Evolutionary conservation across 2,888 invertebrate genomes (phyloP), one percentile per base, ranked within the genome.

Genomic region (Troides aeacus): DNA sequence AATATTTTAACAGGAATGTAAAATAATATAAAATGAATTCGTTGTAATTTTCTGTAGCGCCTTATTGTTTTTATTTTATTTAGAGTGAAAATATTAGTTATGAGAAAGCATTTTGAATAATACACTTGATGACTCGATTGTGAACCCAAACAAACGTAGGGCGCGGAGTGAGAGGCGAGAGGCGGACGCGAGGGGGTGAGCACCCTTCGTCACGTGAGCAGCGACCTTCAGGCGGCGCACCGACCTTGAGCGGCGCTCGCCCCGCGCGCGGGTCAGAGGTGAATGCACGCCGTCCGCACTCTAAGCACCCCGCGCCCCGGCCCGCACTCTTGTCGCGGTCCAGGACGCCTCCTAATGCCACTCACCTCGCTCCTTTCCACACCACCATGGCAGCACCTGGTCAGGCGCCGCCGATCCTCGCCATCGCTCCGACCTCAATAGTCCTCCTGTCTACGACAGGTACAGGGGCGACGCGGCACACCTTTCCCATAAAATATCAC

Each of bases 151-250:
- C 77, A 81, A 79, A 78, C 75, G 71, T 69, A 71, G 72, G 78
- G 73, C 76, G 69, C 75, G 76, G 78, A 79, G 81, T 77, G 46
- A 66, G 67, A 71, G 50, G 78, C 74, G 75, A 76, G 75, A 76
- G 78, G 76, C 74, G 76, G 68, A 66, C 63, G 66, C 70, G 76
- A 79, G 82, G 80, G 79, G 78, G 78, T 78, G 75, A 77, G 79
- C 76, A 80, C 86, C 93, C 94, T 93, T 88, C 83, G 86, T 89
- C 89, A 88, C 88, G 88, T 87, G 91, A 90, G 85, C 77, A 77
- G 85, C 90, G 92, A 92, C 92, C 92, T 92, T 92, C 92, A 90
- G 85, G 86, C 90, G 86, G 92, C 90, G 89, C 90, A 90, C 89
- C 92, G 92, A 92, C 92, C 92, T 92, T 92, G 92, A 89, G 90